Base-by-base conservation (phyloP, 2,888 invertebrate genomes). In the Leucania comma region DNA sequence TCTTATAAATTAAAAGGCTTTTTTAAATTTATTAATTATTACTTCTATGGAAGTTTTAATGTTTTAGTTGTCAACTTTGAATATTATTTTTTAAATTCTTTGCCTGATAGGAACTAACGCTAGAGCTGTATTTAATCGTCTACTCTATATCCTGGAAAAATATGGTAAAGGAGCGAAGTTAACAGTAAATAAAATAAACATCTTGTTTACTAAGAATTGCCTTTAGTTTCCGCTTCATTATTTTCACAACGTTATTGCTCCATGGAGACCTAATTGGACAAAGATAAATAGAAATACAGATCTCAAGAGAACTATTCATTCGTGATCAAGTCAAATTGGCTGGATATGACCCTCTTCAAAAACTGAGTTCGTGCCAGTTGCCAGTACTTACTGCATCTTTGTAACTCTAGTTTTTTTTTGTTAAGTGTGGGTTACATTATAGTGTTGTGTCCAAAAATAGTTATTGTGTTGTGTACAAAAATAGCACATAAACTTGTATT, bases 261-360 rank as follows among this genome's bases (percentile, higher is more conserved):
- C 42, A 32, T n/a, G n/a, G 42, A 29, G 68, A 58, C 20, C 3
- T 57, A 9, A 58, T 14, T n/a, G 24, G 14, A 56, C 57, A 57
- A 29, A 51, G 50, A 24, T 58, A 68, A 51, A 51, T n/a, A 68
- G n/a, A 66, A 46, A 48, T 46, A 66, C 12, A 56, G 17, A 29
- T 51, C 67, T 57, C 57, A 29, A 8, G 67, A 57, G 67, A 67
- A 29, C 35, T 48, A 38, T 68, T 51, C 17, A 68, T 68, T 67
- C 8, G 56, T 32, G 22, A 22, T n/a, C 14, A 29, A 56, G 14
- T 3, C 17, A 29, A 56, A 57, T 38, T 29, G 35, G 3, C 17
- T 65, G 14, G 32, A 54, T 53, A 26, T 54, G 22, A 54, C 12
- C n/a, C 46, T 56, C 22, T 38, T 48, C 22, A 26, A 56, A 35